A percentile compares a stretch with the other conserved stretches of the same genome.
Conservation (phyloP, 2,888 invertebrate species). For the Drosophila imparisetae region DNA sequence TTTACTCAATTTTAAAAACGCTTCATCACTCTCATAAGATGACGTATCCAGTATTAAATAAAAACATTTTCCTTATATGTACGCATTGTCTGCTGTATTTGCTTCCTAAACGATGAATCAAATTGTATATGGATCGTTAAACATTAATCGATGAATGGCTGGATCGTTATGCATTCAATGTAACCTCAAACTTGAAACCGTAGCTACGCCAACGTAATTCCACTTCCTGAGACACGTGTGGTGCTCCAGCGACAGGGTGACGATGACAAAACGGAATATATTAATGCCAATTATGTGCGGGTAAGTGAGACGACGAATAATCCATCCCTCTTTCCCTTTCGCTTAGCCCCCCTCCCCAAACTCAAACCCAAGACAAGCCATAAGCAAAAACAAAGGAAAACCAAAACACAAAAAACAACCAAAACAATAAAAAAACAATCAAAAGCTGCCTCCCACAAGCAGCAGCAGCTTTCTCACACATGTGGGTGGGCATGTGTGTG, state of each 20-base stretch:
- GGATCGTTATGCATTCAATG: constrained; percentile 19
- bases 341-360: not conserved
- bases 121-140: constrained; percentile 17
- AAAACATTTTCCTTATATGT: constrained; percentile 21
- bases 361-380: not conserved
- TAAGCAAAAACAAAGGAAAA: constrained; percentile 9
- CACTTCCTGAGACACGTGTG: constrained; percentile 95
- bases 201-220: constrained; percentile 96
- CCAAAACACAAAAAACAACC: not conserved
- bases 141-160: not conserved
- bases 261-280: constrained; percentile 93
- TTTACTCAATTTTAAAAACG: constrained; percentile 1
- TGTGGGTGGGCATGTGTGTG: constrained; percentile 27
- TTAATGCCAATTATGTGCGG: constrained; percentile 96
- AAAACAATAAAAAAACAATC: constrained; percentile 26
- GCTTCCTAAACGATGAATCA: constrained; percentile 37
- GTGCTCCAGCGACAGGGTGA: constrained; percentile 89
- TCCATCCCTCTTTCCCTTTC: not conserved
- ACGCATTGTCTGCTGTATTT: not conserved
- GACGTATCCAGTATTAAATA: constrained; percentile 15
- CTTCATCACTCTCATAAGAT: constrained; percentile 14
- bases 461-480: constrained; percentile 50
- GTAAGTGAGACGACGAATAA: constrained; percentile 86
- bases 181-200: constrained; percentile 51
- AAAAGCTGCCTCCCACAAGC: constrained; percentile 32